Base-by-base conservation (phyloP, 2,888 invertebrate genomes). In the Coenonympha glycerion region DNA sequence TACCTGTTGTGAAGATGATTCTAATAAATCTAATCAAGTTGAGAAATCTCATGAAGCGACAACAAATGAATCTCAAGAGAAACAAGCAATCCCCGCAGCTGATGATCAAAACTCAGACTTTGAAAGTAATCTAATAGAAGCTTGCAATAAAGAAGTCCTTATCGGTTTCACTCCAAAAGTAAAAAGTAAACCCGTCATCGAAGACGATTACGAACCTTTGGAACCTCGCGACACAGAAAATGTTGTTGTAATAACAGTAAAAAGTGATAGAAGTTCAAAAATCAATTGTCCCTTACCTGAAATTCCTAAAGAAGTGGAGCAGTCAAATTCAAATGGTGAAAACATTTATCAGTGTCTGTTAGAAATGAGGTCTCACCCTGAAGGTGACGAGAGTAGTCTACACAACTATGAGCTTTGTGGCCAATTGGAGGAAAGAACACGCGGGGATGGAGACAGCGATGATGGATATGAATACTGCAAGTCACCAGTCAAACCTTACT, bases 331-430 rank as follows among this genome's bases (percentile, higher is more conserved):
- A 41, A 54, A 61, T 8, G 73, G 72, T 60, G 79, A 83, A 39
- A 86, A 86, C 62, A 79, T 86, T 55, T 88, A 88, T 62, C 87
- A 88, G 63, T 79, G 80, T 58, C 66, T 87, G 40, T 61, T 82
- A 58, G 87, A 88, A 68, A 80, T 85, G 76, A 74, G 85, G 55
- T 86, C 84, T 3, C 83, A 87, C 53, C 85, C 85, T 15, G 87
- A 86, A 69, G 87, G 85, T 1, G 87, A 87, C 54, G 83, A 84
- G 54, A 83, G 71, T 47, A 88, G 87, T 63, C 66, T 88, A 36
- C 89, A 89, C 53, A 89, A 87, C 56, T 89, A 89, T 59, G 90
- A 89, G 66, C 71, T 82, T 6, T 89, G 87, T 57, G 81, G 79
- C 37, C 74, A 77, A 24, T 60, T 85, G 24, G 82, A 85, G 64